phyloP scores from a whole-genome alignment of 2,113 vertebrate species.

The Pelodiscus sinensis region DNA sequence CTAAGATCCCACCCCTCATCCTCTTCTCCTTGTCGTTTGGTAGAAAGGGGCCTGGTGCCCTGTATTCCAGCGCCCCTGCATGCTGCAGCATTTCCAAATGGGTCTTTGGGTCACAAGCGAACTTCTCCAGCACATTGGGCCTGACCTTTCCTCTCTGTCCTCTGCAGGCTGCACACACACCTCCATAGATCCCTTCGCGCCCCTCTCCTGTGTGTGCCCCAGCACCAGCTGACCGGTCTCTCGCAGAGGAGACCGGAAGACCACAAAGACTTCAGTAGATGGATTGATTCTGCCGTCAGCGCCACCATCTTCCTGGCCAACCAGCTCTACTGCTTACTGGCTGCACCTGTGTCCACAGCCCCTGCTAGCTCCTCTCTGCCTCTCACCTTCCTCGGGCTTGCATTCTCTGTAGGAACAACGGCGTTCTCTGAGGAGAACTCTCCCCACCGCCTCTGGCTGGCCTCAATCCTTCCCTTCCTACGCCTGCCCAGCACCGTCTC shows the following conservation, averaged over 20 bases:
- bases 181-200: neutral
- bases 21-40: too few relatives aligned
- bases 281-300: neutral
- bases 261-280: neutral
- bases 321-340: neutral
- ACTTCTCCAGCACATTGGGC: neutral
- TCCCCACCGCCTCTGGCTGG: neutral
- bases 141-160: neutral
- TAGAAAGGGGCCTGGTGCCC: neutral
- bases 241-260: neutral
- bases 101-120: neutral
- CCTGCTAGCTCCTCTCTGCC: neutral
- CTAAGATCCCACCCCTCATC: too few relatives aligned
- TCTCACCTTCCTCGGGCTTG: neutral
- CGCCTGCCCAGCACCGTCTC: neutral
- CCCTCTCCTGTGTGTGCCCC: neutral
- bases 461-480: neutral
- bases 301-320: neutral
- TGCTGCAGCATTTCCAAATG: neutral
- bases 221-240: neutral
- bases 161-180: neutral
- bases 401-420: too few relatives aligned
- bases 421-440: too few relatives aligned
- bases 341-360: neutral
- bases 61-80: neutral